Evolutionary conservation across 2,888 invertebrate genomes (phyloP).

Genomic region (Amaurobius ferox): DNA sequence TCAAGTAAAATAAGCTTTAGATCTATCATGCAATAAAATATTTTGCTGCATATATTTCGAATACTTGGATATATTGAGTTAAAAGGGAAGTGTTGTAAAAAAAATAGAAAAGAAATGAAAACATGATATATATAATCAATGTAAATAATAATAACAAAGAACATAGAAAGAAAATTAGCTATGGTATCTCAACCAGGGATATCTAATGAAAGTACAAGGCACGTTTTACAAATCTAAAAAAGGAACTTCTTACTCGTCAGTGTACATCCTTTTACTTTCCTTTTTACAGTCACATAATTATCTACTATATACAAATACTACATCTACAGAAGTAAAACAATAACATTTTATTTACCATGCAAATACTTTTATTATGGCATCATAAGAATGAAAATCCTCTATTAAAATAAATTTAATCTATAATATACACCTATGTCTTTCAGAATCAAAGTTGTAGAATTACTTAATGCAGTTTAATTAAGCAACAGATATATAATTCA

Average conservation of each 20-base stretch:
- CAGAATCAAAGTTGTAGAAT: no score
- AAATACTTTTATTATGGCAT: slow-evolving; percentile 7
- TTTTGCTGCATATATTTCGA: no score
- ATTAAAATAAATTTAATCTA: background rate
- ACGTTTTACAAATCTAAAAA: slow-evolving; percentile 52
- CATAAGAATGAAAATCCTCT: background rate
- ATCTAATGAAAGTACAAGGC: slow-evolving; percentile 60
- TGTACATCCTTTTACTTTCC: background rate
- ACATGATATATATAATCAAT: no score
- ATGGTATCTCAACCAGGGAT: slow-evolving; percentile 42
- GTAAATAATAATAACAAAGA: no score
- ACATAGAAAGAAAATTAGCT: no score
- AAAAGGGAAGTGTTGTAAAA: no score
- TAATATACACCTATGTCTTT: background rate
- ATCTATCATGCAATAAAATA: no score
- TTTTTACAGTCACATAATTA: slow-evolving; percentile 15
- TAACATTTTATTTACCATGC: background rate
- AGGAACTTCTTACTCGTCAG: slow-evolving; percentile 35
- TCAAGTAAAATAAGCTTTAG: no score
- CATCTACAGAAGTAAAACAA: background rate
- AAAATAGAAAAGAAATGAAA: no score
- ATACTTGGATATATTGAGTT: no score
- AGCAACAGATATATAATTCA: no score
- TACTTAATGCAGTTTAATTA: no score
- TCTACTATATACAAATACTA: slow-evolving; percentile 25